Conservation (phyloP, 2,888 invertebrate species). For the Arrhopalites spinosus region DNA sequence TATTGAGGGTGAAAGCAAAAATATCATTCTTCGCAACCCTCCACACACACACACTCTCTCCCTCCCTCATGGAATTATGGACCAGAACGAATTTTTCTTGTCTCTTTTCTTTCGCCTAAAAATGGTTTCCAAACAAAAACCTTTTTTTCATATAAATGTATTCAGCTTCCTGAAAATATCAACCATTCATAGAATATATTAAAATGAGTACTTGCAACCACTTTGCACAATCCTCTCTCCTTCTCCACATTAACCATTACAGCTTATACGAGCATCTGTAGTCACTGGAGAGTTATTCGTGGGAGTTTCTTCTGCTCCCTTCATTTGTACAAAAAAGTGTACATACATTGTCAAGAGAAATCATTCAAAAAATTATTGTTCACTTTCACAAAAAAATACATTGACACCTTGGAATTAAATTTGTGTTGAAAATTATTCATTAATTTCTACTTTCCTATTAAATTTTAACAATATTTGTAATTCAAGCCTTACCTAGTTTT, state of each 20-base stretch:
- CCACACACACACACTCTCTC: not conserved
- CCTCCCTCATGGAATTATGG: conserved; percentile 10
- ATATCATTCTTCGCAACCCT: not conserved
- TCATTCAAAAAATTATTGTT: no score
- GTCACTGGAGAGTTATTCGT: no score
- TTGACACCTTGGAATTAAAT: no score
- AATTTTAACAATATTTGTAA: no score
- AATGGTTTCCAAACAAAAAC: conserved; percentile 5
- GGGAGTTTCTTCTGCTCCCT: no score
- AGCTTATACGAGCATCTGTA: not conserved
- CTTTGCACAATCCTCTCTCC: not conserved
- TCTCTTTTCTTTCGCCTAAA: conserved; percentile 13
- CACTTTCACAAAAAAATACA: no score
- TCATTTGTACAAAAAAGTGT: no score
- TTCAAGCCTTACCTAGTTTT: no score
- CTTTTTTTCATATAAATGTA: conserved; percentile 3
- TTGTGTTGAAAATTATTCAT: no score
- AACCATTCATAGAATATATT: conserved; percentile 12
- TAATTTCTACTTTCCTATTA: no score
- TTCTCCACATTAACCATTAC: no score
- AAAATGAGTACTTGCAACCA: not conserved
- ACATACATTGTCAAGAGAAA: no score
- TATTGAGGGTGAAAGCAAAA: conserved; percentile 12
- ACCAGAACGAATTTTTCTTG: conserved; percentile 17
- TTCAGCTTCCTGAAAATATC: conserved; percentile 3